Percentiles rank a stretch among this genome's conserved stretches.
Conservation (phyloP, 2,797 vertebrate species). For the Cyclopterus lumpus region DNA sequence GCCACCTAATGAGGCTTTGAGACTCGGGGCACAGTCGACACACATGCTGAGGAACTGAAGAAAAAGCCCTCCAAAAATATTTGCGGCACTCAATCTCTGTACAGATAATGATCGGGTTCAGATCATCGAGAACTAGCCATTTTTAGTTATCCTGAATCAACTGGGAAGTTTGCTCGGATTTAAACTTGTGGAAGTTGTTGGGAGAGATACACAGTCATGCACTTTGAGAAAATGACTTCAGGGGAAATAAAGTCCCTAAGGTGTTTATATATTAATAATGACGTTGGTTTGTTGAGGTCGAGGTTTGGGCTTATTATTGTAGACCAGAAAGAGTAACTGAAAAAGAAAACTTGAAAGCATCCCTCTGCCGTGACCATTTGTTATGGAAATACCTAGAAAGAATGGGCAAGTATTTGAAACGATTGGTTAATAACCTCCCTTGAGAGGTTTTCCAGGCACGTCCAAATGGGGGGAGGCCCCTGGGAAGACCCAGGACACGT, state of each 20-base stretch:
- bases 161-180: background rate
- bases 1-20: conserved; percentile 51
- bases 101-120: background rate
- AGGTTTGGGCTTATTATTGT: background rate
- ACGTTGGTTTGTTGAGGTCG: conserved; percentile 13
- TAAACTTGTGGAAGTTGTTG: background rate
- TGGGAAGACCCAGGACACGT: no score
- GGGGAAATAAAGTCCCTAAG: conserved; percentile 24
- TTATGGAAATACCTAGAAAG: background rate
- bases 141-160: background rate
- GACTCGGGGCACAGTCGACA: conserved; percentile 22
- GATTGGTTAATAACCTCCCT: no score
- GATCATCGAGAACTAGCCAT: background rate
- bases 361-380: background rate
- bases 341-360: background rate
- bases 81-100: background rate
- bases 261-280: conserved; percentile 36
- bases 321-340: background rate
- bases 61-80: background rate
- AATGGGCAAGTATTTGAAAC: background rate
- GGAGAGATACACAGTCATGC: background rate
- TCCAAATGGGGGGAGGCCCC: no score
- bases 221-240: conserved; percentile 44
- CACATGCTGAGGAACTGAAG: background rate
- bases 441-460: no score